A percentile compares a stretch with the other conserved stretches of the same genome.
Evolutionary conservation across 2,888 invertebrate genomes (phyloP).

Genomic region (Eristalinus sepulchralis): DNA sequence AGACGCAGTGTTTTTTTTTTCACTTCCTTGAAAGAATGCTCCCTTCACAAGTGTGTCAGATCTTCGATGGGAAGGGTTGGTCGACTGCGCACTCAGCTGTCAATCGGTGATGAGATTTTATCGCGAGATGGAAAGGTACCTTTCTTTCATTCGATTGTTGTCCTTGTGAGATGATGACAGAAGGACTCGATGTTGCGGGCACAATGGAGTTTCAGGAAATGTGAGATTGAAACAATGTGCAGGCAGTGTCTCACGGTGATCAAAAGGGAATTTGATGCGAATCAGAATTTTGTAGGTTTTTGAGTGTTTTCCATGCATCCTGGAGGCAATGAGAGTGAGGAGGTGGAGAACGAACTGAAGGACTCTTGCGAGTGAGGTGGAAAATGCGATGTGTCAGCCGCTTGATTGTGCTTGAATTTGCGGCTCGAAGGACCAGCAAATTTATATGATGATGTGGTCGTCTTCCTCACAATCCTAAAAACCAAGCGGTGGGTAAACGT

Average conservation of each 20-base stretch:
- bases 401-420: too few species aligned
- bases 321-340: neutral
- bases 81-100: slow-evolving; percentile 12
- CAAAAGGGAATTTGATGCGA: neutral
- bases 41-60: slow-evolving; percentile 20
- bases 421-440: too few species aligned
- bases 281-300: neutral
- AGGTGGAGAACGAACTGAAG: neutral
- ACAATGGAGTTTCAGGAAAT: neutral
- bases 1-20: slow-evolving; percentile 4
- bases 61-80: neutral
- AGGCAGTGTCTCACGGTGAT: neutral
- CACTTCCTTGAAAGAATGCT: neutral
- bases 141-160: neutral
- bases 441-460: too few species aligned
- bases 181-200: neutral
- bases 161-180: neutral
- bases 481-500: too few species aligned
- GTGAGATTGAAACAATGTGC: neutral
- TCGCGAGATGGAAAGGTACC: slow-evolving; percentile 12
- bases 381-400: neutral
- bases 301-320: neutral
- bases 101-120: slow-evolving; percentile 43
- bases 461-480: too few species aligned
- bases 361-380: neutral